Percentiles rank a stretch among this genome's conserved stretches.
Evolutionary conservation across 1,140 invertebrate genomes (phyloP).

Genomic region (Aphelenchoides fujianensis): DNA sequence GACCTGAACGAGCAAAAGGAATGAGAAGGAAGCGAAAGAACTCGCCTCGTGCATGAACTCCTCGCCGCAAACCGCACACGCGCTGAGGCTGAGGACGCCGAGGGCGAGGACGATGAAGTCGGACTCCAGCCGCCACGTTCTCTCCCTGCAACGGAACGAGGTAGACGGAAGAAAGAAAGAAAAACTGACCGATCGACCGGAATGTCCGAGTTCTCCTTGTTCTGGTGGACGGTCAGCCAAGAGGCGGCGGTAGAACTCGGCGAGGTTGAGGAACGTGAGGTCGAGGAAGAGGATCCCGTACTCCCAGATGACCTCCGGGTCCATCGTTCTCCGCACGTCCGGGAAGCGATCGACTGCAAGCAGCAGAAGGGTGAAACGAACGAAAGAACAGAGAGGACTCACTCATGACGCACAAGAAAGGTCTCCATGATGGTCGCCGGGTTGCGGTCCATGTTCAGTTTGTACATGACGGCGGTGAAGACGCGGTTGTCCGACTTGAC

Average conservation of each 20-base stretch:
- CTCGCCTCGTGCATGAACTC: not conserved
- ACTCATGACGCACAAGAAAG: slow-evolving; percentile 1
- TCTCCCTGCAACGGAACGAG: not conserved
- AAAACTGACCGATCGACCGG: not conserved
- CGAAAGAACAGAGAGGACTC: too few relatives aligned
- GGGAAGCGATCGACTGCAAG: too few relatives aligned
- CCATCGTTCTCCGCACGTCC: not conserved
- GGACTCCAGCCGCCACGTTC: slow-evolving; percentile 13
- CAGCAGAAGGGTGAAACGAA: too few relatives aligned
- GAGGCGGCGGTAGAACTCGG: slow-evolving; percentile 9
- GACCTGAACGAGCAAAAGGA: not conserved
- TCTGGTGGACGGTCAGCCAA: not conserved
- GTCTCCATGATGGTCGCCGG: slow-evolving; percentile 12
- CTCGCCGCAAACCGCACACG: slow-evolving; percentile 9
- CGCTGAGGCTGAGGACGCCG: not conserved
- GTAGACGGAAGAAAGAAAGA: not conserved
- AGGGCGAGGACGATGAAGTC: slow-evolving; percentile 8
- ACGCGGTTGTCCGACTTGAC: slow-evolving; percentile 12
- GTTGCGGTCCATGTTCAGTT: not conserved
- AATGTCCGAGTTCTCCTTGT: not conserved
- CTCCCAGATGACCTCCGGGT: slow-evolving; percentile 17
- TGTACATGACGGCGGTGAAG: slow-evolving; percentile 8
- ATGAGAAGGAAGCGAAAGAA: not conserved
- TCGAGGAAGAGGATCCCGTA: slow-evolving; percentile 10
- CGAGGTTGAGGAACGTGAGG: slow-evolving; percentile 6